Conservation (phyloP, 1,140 invertebrate species). For the Ericerus pela region DNA sequence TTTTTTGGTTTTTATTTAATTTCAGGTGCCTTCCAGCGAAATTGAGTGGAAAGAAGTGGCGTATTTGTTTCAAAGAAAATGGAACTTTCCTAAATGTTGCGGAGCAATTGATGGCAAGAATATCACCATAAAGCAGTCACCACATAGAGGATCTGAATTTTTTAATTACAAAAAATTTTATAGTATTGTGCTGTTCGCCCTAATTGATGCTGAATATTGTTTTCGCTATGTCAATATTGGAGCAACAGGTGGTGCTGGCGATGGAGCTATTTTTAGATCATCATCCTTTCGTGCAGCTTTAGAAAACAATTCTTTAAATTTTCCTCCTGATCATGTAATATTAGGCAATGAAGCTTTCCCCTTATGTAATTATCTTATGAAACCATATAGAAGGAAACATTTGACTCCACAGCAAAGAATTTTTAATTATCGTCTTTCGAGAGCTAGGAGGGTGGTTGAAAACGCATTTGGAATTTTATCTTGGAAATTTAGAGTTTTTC, state of each 20-base stretch:
- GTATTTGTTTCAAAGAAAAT: slow-evolving; percentile 28
- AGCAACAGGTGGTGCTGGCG: slow-evolving; percentile 26
- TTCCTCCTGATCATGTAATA: slow-evolving; percentile 10
- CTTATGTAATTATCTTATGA: slow-evolving; percentile 14
- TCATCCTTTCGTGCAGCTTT: slow-evolving; percentile 21
- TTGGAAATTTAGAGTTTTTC: slow-evolving; percentile 31
- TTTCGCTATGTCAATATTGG: slow-evolving; percentile 26
- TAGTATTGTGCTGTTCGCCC: slow-evolving; percentile 32
- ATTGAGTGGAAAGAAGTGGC: slow-evolving; percentile 25
- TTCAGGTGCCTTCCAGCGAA: slow-evolving; percentile 20
- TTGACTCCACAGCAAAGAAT: slow-evolving; percentile 25
- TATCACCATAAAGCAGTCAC: slow-evolving; percentile 27
- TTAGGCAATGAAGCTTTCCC: slow-evolving; percentile 19
- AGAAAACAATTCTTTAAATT: slow-evolving; percentile 5
- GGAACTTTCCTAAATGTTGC: slow-evolving; percentile 35
- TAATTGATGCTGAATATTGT: slow-evolving; percentile 28
- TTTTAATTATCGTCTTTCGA: slow-evolving; percentile 29
- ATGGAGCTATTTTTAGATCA: slow-evolving; percentile 26
- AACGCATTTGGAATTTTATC: slow-evolving; percentile 34
- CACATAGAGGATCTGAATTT: slow-evolving; percentile 29
- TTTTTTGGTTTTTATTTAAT: slow-evolving; percentile 14
- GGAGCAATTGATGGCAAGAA: slow-evolving; percentile 36
- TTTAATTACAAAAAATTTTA: slow-evolving; percentile 36
- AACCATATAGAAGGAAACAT: slow-evolving; percentile 4
- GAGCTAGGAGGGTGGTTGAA: slow-evolving; percentile 29